These are phyloP conservation scores for Plectrocnemia conspersa DNA, from an alignment of 1,140 invertebrate species.

Conservation along the genomic window DNA sequence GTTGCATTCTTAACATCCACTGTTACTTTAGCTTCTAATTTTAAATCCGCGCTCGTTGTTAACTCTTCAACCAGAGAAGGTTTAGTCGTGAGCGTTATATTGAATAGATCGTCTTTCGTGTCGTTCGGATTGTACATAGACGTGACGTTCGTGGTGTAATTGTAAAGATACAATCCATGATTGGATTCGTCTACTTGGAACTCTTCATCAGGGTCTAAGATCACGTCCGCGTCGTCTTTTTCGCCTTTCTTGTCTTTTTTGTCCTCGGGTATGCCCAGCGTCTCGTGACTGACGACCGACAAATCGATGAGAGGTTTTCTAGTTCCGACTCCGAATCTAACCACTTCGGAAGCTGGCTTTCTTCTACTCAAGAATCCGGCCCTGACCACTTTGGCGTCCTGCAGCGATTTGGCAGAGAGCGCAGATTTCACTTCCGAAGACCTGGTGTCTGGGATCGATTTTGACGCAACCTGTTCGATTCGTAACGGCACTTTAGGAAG, in stretches of 20 bases:
- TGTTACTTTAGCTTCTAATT: conserved; percentile 38
- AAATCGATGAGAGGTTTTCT: conserved; percentile 26
- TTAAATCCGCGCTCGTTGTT: conserved; percentile 37
- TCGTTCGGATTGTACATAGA: conserved; percentile 14
- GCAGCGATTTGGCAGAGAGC: conserved; percentile 44
- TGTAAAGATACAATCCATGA: conserved; percentile 49
- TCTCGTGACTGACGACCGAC: conserved; percentile 25
- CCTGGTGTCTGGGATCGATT: conserved; percentile 40
- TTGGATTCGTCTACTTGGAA: conserved; percentile 52
- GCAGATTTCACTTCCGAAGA: conserved; percentile 46
- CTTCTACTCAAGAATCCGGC: conserved; percentile 45
- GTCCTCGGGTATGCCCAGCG: conserved; percentile 24
- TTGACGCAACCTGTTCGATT: neutral
- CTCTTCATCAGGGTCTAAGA: conserved; percentile 50
- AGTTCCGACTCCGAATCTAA: conserved; percentile 16
- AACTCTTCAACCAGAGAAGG: neutral
- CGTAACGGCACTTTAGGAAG: neutral
- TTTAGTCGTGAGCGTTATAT: conserved; percentile 12
- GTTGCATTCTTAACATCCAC: conserved; percentile 29
- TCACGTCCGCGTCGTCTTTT: conserved; percentile 38
- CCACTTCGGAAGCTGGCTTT: conserved; percentile 38
- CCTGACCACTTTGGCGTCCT: conserved; percentile 44
- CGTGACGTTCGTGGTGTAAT: conserved; percentile 41
- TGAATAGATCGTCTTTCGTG: conserved; percentile 10
- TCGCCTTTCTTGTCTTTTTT: conserved; percentile 14